Evolutionary conservation across 2,888 invertebrate species (phyloP).

Genomic region (Eudemis profundana): DNA sequence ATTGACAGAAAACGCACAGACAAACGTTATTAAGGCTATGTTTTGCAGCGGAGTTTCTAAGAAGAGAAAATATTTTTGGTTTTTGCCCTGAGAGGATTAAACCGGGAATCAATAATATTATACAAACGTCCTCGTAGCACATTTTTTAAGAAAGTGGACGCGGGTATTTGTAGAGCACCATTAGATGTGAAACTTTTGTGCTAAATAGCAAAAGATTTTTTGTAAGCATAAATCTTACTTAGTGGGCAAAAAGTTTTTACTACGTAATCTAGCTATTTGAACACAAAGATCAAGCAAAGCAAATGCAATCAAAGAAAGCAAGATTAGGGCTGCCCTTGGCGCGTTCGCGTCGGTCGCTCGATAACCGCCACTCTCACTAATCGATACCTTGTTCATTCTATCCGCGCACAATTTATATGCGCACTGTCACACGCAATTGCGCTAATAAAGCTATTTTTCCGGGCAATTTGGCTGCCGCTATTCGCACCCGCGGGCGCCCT

Average conservation of each 20-base stretch:
- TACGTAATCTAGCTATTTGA: background rate
- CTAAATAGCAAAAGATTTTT: too few species aligned
- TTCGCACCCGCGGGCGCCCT: conserved; percentile 51
- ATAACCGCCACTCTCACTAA: conserved; percentile 45
- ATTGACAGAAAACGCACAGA: too few species aligned
- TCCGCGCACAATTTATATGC: conserved; percentile 46
- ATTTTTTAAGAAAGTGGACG: too few species aligned
- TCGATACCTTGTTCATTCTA: conserved; percentile 48
- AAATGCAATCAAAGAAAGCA: background rate
- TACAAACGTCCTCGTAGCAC: too few species aligned
- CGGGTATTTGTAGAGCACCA: too few species aligned
- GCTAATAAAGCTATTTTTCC: conserved; percentile 62
- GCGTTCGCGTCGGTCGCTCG: conserved; percentile 32
- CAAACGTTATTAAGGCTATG: too few species aligned
- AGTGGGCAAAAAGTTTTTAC: background rate
- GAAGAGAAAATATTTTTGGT: too few species aligned
- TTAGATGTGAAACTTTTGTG: too few species aligned
- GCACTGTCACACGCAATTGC: conserved; percentile 54
- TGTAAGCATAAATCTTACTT: too few species aligned
- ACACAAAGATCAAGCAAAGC: background rate
- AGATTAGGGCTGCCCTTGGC: conserved; percentile 3
- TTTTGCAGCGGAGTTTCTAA: too few species aligned
- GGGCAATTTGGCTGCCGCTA: conserved; percentile 52
- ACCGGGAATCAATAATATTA: too few species aligned
- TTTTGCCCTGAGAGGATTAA: too few species aligned